A percentile compares a stretch with the other conserved stretches of the same genome.
Evolutionary conservation across 2,113 vertebrate genomes (phyloP).

Genomic region (Acrocephalus arundinaceus): DNA sequence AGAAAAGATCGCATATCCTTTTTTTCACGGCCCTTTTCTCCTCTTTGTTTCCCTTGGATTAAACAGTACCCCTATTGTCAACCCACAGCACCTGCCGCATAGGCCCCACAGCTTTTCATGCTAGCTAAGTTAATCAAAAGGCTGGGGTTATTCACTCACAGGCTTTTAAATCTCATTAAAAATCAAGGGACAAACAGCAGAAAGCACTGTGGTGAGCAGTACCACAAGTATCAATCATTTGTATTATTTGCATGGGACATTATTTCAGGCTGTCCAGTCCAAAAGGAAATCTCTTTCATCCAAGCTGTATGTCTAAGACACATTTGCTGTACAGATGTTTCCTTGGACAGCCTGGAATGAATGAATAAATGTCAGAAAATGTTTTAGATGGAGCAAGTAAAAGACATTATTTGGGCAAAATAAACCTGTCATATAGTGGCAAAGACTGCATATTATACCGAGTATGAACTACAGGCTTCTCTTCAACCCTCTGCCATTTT

Average conservation of each 20-base stretch:
- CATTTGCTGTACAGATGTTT: slow-evolving; percentile 74
- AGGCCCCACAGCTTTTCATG: slow-evolving; percentile 43
- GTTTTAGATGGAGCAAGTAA: slow-evolving; percentile 35
- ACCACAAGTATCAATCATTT: slow-evolving; percentile 48
- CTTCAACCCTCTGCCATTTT: neutral
- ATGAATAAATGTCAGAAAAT: slow-evolving; percentile 48
- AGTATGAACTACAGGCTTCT: neutral
- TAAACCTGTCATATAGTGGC: neutral
- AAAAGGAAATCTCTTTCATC: slow-evolving; percentile 65
- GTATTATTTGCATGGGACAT: slow-evolving; percentile 54
- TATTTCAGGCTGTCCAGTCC: slow-evolving; percentile 50
- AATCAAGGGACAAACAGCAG: slow-evolving; percentile 4
- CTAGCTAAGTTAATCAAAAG: slow-evolving; percentile 54
- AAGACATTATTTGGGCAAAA: slow-evolving; percentile 24
- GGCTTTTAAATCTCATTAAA: slow-evolving; percentile 35
- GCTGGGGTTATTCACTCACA: neutral
- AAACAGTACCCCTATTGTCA: slow-evolving; percentile 66
- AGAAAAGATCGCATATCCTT: slow-evolving; percentile 31
- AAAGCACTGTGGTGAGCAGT: slow-evolving; percentile 40
- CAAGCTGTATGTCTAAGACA: slow-evolving; percentile 53
- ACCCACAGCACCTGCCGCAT: slow-evolving; percentile 43
- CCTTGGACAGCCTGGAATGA: slow-evolving; percentile 44
- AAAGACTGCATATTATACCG: neutral
- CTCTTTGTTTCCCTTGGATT: slow-evolving; percentile 33
- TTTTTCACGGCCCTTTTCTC: slow-evolving; percentile 39